phyloP scores from a whole-genome alignment of 2,888 invertebrate species.

The Oligia latruncula region DNA sequence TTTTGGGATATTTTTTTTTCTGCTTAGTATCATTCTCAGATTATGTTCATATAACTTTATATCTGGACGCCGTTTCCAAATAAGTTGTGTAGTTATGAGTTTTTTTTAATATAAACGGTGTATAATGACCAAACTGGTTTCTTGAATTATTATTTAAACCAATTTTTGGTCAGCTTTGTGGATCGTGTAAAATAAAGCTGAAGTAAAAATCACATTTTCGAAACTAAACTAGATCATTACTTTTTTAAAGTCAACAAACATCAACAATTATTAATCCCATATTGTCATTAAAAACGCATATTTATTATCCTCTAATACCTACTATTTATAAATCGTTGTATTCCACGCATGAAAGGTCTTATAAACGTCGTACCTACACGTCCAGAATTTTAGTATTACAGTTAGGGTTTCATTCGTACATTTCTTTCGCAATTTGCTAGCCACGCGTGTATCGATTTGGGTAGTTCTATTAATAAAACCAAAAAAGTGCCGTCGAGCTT shows the following conservation, averaged over 20 bases:
- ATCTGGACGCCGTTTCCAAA: not conserved
- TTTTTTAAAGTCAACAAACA: not conserved
- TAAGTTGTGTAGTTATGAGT: too few relatives aligned
- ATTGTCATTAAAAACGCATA: not conserved
- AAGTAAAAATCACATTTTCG: not conserved
- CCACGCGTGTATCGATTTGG: not conserved
- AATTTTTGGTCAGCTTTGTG: not conserved
- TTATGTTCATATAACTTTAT: not conserved
- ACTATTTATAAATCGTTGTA: not conserved
- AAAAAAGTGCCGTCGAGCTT: not conserved
- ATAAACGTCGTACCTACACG: not conserved
- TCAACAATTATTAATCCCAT: not conserved
- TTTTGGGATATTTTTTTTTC: not conserved
- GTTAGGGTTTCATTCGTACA: too few relatives aligned
- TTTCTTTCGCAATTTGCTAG: constrained; percentile 1
- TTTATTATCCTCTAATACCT: not conserved
- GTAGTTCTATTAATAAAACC: not conserved
- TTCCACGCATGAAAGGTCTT: constrained; percentile 1
- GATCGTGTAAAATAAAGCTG: not conserved
- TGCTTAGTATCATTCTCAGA: rapidly evolving
- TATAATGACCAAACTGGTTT: not conserved
- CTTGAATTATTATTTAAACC: not conserved
- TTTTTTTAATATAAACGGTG: too few relatives aligned
- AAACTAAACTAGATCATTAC: not conserved
- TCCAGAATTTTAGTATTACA: constrained; percentile 11